Evolutionary conservation across 2,113 vertebrate genomes (phyloP), one percentile per base, ranked within the genome.

Genomic region (Lipophrys pholis): DNA sequence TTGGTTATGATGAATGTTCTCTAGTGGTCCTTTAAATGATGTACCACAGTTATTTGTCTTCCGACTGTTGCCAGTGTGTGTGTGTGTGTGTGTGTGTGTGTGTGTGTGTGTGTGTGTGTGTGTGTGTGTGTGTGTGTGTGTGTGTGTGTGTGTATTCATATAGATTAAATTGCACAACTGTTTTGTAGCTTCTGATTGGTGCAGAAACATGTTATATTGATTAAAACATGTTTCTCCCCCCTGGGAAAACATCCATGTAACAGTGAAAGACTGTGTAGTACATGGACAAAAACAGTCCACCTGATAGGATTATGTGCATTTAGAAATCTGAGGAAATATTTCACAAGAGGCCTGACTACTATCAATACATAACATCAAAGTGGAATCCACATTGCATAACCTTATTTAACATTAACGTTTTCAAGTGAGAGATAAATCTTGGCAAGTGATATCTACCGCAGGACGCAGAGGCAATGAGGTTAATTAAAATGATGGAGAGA

Each of bases 1-100:
- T 77, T 73, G 45, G 43, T 69, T 64, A 71, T 86, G 83, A 90
- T 84, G 38, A 65, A 80, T 85, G 58, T 72, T 75, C 46, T 50
- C 40, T 15, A 42, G 14, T 56, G 30, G 42, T 63, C 49, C 57
- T 81, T 72, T 69, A 81, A 85, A 76, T 80, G 11, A 72, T 82
- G 54, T 35, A 64, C 41, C 21, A n/a, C 45, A 76, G 59, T 61
- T 77, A 74, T 86, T 86, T 76, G 60, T 87, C 69, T 84, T 73
- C 58, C 56, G 57, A 58, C 52, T 62, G 48, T 55, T 58, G 46
- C 42, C 57, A 5, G 38, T 61, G 40, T 16, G 57, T 71, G 69
- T 30, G 21, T 4, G 21, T 30, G 21, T 30, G 21, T 4, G 21
- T 30, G 21, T 30, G 21, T 30, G 21, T 30, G 21, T 30, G 21